Conservation (phyloP, 2,888 invertebrate genomes). For the Stenolophus ochropezus region DNA sequence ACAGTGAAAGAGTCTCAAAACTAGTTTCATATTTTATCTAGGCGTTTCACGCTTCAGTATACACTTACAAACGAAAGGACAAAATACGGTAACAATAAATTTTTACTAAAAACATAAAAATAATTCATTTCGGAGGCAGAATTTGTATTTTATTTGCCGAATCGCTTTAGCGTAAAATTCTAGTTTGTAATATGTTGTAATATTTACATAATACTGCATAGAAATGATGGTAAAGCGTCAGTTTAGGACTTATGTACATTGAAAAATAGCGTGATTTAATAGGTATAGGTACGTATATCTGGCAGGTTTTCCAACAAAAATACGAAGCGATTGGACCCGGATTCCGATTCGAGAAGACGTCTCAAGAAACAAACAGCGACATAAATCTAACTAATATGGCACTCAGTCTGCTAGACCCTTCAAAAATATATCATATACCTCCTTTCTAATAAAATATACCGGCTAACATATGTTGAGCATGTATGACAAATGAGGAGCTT, state of each 20-base stretch:
- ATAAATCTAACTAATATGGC: not conserved
- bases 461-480: not conserved
- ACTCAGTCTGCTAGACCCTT: not conserved
- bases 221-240: slow-evolving; percentile 52
- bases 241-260: slow-evolving; percentile 66
- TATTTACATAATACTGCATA: slow-evolving; percentile 60
- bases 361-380: not conserved
- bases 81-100: too few species aligned
- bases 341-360: slow-evolving; percentile 24
- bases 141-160: slow-evolving; percentile 14
- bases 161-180: slow-evolving; percentile 45
- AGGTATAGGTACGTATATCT: slow-evolving; percentile 69
- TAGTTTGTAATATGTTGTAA: slow-evolving; percentile 45
- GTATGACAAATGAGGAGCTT: slow-evolving; percentile 4
- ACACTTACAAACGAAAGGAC: too few species aligned
- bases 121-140: not conserved
- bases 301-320: slow-evolving; percentile 66
- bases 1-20: too few species aligned
- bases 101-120: not conserved
- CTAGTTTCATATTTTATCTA: too few species aligned
- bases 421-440: not conserved
- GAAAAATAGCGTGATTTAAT: slow-evolving; percentile 67
- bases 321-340: slow-evolving; percentile 50
- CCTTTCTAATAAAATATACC: not conserved
- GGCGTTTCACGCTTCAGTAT: too few species aligned